phyloP scores from a whole-genome alignment of 2,888 invertebrate species.

The Noctua pronuba region DNA sequence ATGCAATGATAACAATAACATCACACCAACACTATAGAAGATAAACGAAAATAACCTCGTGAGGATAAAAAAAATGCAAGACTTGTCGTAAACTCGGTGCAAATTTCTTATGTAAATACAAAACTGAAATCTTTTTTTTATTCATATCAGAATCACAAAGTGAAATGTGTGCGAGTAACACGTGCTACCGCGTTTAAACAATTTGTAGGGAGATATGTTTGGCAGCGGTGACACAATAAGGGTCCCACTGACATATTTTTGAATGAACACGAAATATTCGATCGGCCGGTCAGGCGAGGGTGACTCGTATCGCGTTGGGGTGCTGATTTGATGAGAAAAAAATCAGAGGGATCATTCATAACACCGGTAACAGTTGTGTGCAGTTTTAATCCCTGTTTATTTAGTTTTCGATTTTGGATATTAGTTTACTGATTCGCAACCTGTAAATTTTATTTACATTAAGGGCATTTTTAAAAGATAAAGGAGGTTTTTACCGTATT shows the following conservation, averaged over 20 bases:
- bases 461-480: not conserved
- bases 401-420: conserved; percentile 1
- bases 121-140: conserved; percentile 53
- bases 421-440: conserved; percentile 15
- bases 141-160: conserved; percentile 57
- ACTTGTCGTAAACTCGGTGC: conserved; percentile 34
- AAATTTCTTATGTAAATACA: conserved; percentile 54
- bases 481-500: not conserved
- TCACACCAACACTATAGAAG: conserved; percentile 24
- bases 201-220: conserved; percentile 65
- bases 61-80: conserved; percentile 27
- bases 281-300: conserved; percentile 70
- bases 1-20: conserved; percentile 57
- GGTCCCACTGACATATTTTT: conserved; percentile 82
- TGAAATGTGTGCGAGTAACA: conserved; percentile 58
- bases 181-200: conserved; percentile 59
- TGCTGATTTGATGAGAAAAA: conserved; percentile 55
- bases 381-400: conserved; percentile 22
- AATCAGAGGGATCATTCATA: conserved; percentile 50
- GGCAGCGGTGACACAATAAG: conserved; percentile 64
- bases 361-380: conserved; percentile 35
- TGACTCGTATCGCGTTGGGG: conserved; percentile 64
- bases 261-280: conserved; percentile 77
- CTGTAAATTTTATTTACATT: not conserved
- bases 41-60: conserved; percentile 47